Evolutionary conservation across 2,113 vertebrate species (phyloP).

Genomic region (Podiceps cristatus): DNA sequence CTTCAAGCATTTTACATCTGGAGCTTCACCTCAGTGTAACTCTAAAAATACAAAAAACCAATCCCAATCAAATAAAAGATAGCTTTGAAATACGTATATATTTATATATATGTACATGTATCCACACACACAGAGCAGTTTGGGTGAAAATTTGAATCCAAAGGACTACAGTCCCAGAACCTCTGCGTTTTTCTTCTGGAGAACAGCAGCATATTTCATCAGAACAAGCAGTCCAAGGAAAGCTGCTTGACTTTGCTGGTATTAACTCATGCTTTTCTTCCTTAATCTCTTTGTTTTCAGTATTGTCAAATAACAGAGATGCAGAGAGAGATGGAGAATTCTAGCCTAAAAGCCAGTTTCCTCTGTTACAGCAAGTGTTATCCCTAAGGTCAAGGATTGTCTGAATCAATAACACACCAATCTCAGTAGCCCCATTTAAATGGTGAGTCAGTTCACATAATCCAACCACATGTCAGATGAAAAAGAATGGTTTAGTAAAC

Average conservation of each 20-base stretch:
- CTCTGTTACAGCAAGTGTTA: slow-evolving; percentile 41
- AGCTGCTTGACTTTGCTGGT: background rate
- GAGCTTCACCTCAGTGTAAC: background rate
- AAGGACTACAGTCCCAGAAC: background rate
- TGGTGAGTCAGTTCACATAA: slow-evolving; percentile 66
- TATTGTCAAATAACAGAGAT: slow-evolving; percentile 55
- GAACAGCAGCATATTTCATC: background rate
- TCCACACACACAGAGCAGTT: background rate
- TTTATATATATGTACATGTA: fast-evolving
- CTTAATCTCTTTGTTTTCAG: slow-evolving; percentile 55
- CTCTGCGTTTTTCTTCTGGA: background rate
- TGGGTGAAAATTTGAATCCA: background rate
- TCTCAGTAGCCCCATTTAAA: slow-evolving; percentile 63
- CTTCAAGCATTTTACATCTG: background rate
- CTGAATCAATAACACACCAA: slow-evolving; percentile 66
- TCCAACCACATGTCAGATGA: slow-evolving; percentile 58
- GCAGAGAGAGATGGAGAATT: slow-evolving; percentile 30
- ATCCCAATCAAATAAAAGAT: background rate
- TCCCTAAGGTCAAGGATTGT: slow-evolving; percentile 62
- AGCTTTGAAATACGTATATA: background rate
- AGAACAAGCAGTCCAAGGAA: background rate
- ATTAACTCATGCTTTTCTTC: slow-evolving; percentile 45
- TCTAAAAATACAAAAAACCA: background rate
- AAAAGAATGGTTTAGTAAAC: slow-evolving; percentile 66
- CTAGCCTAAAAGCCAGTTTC: slow-evolving; percentile 45